These are phyloP conservation scores for Gouania willdenowi DNA, from an alignment of 2,797 vertebrate species.

Conservation along the genomic window DNA sequence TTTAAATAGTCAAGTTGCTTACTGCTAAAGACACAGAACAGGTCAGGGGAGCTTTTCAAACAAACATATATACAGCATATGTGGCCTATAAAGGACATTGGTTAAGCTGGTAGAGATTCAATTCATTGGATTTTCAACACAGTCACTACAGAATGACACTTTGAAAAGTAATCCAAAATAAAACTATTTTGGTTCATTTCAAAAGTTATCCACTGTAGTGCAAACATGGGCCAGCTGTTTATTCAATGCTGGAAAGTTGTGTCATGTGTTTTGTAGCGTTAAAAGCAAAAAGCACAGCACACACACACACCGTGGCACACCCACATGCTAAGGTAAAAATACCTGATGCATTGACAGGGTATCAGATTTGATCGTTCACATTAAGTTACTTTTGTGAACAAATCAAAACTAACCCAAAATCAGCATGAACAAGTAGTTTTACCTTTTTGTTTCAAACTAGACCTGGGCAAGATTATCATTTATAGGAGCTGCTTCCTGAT, in stretches of 20 bases:
- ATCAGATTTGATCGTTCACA: slow-evolving; percentile 28
- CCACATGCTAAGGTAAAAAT: slow-evolving; percentile 56
- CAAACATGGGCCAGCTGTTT: too few species aligned
- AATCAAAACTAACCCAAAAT: slow-evolving; percentile 42
- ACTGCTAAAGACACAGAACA: too few species aligned
- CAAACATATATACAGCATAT: too few species aligned
- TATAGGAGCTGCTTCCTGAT: slow-evolving; percentile 33
- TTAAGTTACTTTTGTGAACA: background rate
- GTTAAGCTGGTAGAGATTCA: too few species aligned
- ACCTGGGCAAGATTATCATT: slow-evolving; percentile 56
- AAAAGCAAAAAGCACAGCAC: slow-evolving; percentile 40
- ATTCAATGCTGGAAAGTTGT: background rate
- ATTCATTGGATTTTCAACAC: too few species aligned
- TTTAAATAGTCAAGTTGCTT: too few species aligned
- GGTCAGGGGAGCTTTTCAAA: too few species aligned
- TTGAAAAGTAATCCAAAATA: too few species aligned
- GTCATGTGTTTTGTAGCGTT: background rate
- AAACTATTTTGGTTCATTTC: too few species aligned
- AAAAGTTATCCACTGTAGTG: too few species aligned
- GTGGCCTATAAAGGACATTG: too few species aligned
- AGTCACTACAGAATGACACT: too few species aligned
- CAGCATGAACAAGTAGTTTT: slow-evolving; percentile 39
- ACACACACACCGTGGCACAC: slow-evolving; percentile 38
- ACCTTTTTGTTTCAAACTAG: slow-evolving; percentile 53
- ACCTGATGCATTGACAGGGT: slow-evolving; percentile 32